Percentiles rank a stretch among this genome's conserved stretches.
phyloP scores from a whole-genome alignment of 2,797 vertebrate genomes.

The Prunella strophiata region DNA sequence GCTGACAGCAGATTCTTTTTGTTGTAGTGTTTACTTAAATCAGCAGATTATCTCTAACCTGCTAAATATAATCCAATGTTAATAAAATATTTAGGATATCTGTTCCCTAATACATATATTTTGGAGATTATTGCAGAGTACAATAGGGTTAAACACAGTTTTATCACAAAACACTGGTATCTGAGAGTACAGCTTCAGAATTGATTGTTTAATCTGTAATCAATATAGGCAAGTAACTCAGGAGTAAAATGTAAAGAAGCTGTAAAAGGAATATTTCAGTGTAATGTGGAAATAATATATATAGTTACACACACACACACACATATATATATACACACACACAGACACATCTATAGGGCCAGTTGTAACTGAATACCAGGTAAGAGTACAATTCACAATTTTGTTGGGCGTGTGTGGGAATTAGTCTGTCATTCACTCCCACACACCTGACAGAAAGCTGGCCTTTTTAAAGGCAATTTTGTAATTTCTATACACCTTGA shows the following conservation, averaged over 20 bases:
- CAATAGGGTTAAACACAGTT: not conserved
- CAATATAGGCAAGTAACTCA: not conserved
- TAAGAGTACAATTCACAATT: slow-evolving; percentile 21
- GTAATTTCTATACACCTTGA: slow-evolving; percentile 28
- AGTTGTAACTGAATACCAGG: not conserved
- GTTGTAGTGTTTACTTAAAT: slow-evolving; percentile 40
- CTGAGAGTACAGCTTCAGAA: not conserved
- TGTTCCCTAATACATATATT: not conserved
- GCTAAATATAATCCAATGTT: slow-evolving; percentile 59
- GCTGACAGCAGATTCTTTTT: slow-evolving; percentile 60
- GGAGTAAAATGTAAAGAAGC: not conserved
- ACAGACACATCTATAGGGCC: not conserved
- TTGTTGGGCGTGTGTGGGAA: not conserved
- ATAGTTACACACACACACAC: too few species aligned
- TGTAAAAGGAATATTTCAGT: not conserved
- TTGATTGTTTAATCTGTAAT: not conserved
- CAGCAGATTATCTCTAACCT: slow-evolving; percentile 62
- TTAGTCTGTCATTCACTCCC: not conserved
- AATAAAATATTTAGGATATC: slow-evolving; percentile 47
- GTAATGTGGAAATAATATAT: not conserved
- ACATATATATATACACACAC: not conserved
- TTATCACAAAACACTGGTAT: not conserved
- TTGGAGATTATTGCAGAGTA: not conserved
- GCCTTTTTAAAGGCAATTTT: slow-evolving; percentile 15
- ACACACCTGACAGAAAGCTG: slow-evolving; percentile 2